Base-by-base conservation (phyloP, 2,888 invertebrate genomes). In the Rhamphomyia laevipes region DNA sequence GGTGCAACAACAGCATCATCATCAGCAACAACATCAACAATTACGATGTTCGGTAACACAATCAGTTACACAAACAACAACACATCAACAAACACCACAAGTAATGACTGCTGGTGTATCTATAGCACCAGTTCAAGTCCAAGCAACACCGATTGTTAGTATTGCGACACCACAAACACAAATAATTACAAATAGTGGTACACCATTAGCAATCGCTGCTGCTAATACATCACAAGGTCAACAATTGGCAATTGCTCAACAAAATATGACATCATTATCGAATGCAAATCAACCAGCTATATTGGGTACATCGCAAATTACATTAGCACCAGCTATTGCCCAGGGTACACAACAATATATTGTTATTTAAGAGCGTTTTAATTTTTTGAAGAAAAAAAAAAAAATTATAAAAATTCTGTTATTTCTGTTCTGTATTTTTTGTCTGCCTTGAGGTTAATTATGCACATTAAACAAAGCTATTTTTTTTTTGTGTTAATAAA, bases 141-240 rank as follows among this genome's bases (percentile, higher is more conserved):
- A 60, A 23, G 71, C 74, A 46, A 73, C 74, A 13, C 77, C 79
- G 0, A 74, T 78, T 48, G 78, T 80, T 5, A 78, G 78, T 38
- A 78, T 79, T 64, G 77, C 78, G 1, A 68, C 72, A 30, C 74
- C 73, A 5, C 59, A 58, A 35, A 57, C 59, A 17, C 57, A 58
- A 47, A 57, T 58, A 15, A 58, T 61, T 15, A 54, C 58, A 10
- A 57, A 55, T 2, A 55, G 54, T 35, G 53, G 55, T 7, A 53
- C 55, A 13, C 57, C 57, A 18, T 40, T 59, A n/a, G 56, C 58
- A 23, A 56, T 60, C 11, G 56, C 56, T 13, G 53, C 54, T n/a
- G 55, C 59, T 3, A 59, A 56, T 43, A 58, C 60, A 4, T 56
- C 58, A 2, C 58, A 58, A 21, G 59, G 57, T 2, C 59, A 59